Evolutionary conservation across 1,140 invertebrate species (phyloP), one percentile per base, ranked within the genome.

Genomic region (Drosophila littoralis): DNA sequence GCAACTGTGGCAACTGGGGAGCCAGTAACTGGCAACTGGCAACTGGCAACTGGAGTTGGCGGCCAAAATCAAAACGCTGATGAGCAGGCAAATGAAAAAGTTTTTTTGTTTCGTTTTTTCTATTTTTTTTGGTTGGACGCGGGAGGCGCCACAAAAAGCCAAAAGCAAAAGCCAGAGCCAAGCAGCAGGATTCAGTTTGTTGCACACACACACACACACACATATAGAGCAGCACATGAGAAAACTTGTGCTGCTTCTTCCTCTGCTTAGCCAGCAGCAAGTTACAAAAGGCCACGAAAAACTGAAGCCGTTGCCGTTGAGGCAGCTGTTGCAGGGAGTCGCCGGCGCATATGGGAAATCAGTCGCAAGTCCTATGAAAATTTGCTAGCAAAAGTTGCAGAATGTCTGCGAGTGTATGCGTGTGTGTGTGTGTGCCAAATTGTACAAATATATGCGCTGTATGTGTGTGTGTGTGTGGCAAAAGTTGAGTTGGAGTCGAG

Each of bases 1-100:
- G 51, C 40, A 28, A 28, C 8, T 46, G 22, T 22, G 33, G 45
- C 15, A 17, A 17, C 17, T 10, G 8, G 36, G 35, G 8, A 38
- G 8, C 9, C 7, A 28, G 28, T 13, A 59, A 54, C 48, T 68
- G 40, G 40, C 58, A 48, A 69, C 52, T 57, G 17, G 33, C 43
- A 38, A 46, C 51, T 59, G 38, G 58, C 51, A 59, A 54, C 70
- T 68, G 63, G 51, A 64, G 75, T 67, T 52, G 70, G 59, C 68
- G 59, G 72, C 81, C 84, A 84, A 90, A 90, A 91, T 91, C 90
- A 90, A 90, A 89, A 90, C 90, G 78, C 86, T 91, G 90, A 91
- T 91, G 90, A 91, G 85, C 81, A 90, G 85, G 85, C 85, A 88
- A 90, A 91, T 91, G 90, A 91, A 90, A 91, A 91, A 91, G 66